phyloP scores from a whole-genome alignment of 2,113 vertebrate genomes.

The Eurystomus gularis region DNA sequence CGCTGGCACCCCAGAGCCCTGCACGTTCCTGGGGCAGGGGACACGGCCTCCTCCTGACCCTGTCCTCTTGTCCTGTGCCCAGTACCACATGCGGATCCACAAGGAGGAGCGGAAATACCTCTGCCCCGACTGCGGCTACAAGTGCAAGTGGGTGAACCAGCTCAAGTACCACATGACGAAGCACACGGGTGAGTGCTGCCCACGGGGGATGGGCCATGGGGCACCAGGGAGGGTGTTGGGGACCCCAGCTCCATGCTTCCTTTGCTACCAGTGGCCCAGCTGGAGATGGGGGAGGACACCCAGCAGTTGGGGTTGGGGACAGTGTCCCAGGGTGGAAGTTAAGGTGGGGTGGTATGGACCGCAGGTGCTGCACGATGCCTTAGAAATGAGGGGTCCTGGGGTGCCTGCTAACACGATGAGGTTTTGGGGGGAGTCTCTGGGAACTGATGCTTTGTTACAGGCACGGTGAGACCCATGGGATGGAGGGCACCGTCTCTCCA shows the following conservation, averaged over 20 bases:
- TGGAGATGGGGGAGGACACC: not conserved
- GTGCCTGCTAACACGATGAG: not conserved
- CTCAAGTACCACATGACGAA: constrained; percentile 99
- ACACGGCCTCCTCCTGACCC: not conserved
- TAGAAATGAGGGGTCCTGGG: not conserved
- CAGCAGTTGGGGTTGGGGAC: not conserved
- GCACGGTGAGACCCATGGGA: fast-evolving
- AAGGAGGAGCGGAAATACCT: constrained; percentile 94
- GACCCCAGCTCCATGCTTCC: not conserved
- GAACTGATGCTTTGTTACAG: not conserved
- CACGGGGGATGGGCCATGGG: fast-evolving
- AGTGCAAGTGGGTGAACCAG: constrained; percentile 98
- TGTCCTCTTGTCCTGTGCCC: not conserved
- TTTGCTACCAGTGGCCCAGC: not conserved
- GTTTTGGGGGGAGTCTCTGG: not conserved
- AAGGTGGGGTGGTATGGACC: not conserved
- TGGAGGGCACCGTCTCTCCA: not conserved
- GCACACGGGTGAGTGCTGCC: constrained; percentile 84
- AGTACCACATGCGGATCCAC: constrained; percentile 98
- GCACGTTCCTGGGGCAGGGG: not conserved
- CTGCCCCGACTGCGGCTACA: constrained; percentile 96
- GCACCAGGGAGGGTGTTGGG: not conserved
- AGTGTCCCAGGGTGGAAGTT: not conserved
- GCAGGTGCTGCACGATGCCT: not conserved
- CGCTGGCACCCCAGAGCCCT: not conserved